A percentile compares a stretch with the other conserved stretches of the same genome.
Evolutionary conservation across 2,888 invertebrate genomes (phyloP).

Genomic region (Lithosia quadra): DNA sequence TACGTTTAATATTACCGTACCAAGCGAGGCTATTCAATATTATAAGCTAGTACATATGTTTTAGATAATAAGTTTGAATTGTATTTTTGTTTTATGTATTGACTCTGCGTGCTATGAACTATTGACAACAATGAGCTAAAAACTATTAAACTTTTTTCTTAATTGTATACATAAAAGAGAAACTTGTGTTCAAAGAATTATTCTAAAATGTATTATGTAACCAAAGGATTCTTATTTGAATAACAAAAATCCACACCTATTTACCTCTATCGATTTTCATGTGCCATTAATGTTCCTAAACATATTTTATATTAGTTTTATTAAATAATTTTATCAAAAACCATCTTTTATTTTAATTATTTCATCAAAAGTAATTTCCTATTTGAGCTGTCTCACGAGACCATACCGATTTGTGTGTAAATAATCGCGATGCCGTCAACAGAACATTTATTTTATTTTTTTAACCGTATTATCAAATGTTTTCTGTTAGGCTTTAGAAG

Average conservation of each 20-base stretch:
- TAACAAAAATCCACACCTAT: background rate
- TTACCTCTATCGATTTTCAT: conserved; percentile 6
- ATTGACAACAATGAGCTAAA: background rate
- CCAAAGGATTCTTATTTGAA: background rate
- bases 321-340: conserved; percentile 36
- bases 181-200: background rate
- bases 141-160: background rate
- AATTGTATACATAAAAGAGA: background rate
- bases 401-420: conserved; percentile 49
- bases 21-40: conserved; percentile 1
- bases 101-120: background rate
- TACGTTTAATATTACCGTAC: background rate
- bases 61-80: background rate
- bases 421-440: conserved; percentile 27
- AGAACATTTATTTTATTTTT: conserved; percentile 39
- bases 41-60: background rate
- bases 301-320: conserved; percentile 24
- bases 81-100: background rate
- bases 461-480: conserved; percentile 25
- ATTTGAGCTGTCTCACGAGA: conserved; percentile 28
- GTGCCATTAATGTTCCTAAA: conserved; percentile 49
- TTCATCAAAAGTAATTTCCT: background rate
- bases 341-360: conserved; percentile 28
- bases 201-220: background rate
- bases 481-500: conserved; percentile 23